phyloP scores from a whole-genome alignment of 92 coral and sea anemone genomes.

The Meandrina meandrites region DNA sequence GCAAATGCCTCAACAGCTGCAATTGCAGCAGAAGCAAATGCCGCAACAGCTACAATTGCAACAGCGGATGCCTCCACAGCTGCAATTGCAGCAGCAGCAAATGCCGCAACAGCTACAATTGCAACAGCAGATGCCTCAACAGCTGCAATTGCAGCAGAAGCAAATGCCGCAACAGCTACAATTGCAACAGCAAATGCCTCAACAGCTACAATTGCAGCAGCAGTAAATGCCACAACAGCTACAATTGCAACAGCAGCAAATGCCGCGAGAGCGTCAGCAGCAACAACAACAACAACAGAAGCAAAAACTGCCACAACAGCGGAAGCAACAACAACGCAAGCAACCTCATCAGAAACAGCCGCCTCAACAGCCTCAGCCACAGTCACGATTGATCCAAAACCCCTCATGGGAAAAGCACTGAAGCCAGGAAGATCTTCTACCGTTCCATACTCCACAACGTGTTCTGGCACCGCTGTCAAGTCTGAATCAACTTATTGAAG shows the following conservation, averaged over 20 bases:
- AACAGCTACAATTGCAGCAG: too few species aligned
- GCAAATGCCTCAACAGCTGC: too few species aligned
- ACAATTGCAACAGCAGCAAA: background rate
- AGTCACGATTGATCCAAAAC: background rate
- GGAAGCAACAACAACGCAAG: background rate
- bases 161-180: too few species aligned
- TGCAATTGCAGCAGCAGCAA: background rate
- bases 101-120: background rate
- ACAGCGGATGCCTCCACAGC: constrained; percentile 5
- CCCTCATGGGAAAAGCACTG: background rate
- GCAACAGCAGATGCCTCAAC: background rate
- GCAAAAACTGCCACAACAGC: background rate
- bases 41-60: background rate
- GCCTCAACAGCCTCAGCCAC: background rate
- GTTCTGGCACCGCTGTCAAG: background rate
- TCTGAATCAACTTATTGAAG: constrained; percentile 9
- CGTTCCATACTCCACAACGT: background rate
- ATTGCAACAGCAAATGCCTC: too few species aligned
- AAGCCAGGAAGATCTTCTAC: background rate
- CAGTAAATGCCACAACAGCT: background rate
- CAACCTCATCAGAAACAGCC: too few species aligned
- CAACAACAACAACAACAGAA: background rate
- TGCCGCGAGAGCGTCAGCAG: background rate
- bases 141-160: background rate
- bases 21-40: background rate